Conservation (phyloP, 2,797 vertebrate genomes). For the Lagodon rhomboides region DNA sequence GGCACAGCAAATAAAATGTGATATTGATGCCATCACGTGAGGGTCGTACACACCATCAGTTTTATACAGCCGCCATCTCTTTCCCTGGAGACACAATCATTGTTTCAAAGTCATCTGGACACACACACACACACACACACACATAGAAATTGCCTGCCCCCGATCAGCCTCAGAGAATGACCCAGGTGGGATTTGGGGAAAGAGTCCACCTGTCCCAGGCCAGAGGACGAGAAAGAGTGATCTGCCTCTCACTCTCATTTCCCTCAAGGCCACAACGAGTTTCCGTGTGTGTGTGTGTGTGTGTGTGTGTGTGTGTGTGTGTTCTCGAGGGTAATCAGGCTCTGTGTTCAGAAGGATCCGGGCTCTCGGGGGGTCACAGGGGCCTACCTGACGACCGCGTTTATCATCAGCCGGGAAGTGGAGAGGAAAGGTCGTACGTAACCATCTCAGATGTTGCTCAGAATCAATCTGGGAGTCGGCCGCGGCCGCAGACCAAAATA, state of each 20-base stretch:
- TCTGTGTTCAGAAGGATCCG: constrained; percentile 64
- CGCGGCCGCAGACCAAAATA: constrained; percentile 43
- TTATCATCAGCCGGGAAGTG: constrained; percentile 70
- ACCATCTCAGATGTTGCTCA: constrained; percentile 64
- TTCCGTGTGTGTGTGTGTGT: constrained; percentile 29
- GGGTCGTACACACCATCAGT: constrained; percentile 41
- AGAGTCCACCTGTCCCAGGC: constrained; percentile 41
- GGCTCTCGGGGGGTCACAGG: constrained; percentile 55
- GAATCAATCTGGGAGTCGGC: constrained; percentile 64
- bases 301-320: constrained; percentile 32
- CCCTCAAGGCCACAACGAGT: constrained; percentile 44
- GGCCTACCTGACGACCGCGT: constrained; percentile 58
- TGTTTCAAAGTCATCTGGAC: constrained; percentile 59
- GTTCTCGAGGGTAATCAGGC: constrained; percentile 69
- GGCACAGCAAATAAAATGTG: background rate
- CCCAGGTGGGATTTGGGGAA: constrained; percentile 39
- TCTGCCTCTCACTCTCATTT: constrained; percentile 58
- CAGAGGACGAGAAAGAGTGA: constrained; percentile 57
- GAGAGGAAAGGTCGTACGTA: constrained; percentile 65
- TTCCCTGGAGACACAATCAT: constrained; percentile 30
- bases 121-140: constrained; percentile 11
- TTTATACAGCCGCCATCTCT: constrained; percentile 14
- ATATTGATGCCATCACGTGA: constrained; percentile 13
- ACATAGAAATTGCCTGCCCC: background rate
- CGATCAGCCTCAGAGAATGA: constrained; percentile 33